Evolutionary conservation across 1,140 invertebrate species (phyloP).

Genomic region (Proales similis): DNA sequence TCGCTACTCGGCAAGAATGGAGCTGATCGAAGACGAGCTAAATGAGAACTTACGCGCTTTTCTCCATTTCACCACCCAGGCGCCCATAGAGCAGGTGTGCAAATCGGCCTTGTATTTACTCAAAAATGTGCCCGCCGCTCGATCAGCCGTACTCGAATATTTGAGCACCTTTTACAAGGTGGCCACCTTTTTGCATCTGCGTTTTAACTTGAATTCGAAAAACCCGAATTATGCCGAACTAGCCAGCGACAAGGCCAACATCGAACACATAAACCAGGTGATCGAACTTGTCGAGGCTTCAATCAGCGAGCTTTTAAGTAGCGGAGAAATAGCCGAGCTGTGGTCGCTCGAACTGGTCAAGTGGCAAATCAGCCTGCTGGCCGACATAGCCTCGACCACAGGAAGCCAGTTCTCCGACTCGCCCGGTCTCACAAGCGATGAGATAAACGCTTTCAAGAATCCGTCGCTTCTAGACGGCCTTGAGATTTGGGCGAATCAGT

Average conservation of each 20-base stretch:
- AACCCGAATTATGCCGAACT: slow-evolving; percentile 19
- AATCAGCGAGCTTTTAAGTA: slow-evolving; percentile 7
- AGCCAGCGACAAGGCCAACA: slow-evolving; percentile 19
- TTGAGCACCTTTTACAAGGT: slow-evolving; percentile 26
- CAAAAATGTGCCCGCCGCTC: slow-evolving; percentile 8
- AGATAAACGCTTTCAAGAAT: slow-evolving; percentile 6
- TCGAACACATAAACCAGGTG: slow-evolving; percentile 31
- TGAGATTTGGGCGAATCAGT: slow-evolving; percentile 35
- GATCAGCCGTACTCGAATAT: slow-evolving; percentile 30
- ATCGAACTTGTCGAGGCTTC: slow-evolving; percentile 19
- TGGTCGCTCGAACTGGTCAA: slow-evolving; percentile 10
- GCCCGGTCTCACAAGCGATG: slow-evolving; percentile 6
- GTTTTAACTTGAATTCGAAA: slow-evolving; percentile 33
- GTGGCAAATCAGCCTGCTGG: neutral
- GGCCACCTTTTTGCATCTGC: slow-evolving; percentile 16
- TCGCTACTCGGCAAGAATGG: no score
- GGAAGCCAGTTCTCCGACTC: slow-evolving; percentile 12
- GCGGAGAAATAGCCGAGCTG: slow-evolving; percentile 17
- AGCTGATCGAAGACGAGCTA: slow-evolving; percentile 1
- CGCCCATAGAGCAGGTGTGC: slow-evolving; percentile 18
- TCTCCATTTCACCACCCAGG: slow-evolving; percentile 19
- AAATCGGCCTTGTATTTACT: slow-evolving; percentile 12
- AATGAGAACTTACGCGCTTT: slow-evolving; percentile 5
- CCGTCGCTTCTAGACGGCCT: slow-evolving; percentile 17
- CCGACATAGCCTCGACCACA: slow-evolving; percentile 7